Evolutionary conservation across 2,888 invertebrate genomes (phyloP).

Genomic region (Thecophora atra): DNA sequence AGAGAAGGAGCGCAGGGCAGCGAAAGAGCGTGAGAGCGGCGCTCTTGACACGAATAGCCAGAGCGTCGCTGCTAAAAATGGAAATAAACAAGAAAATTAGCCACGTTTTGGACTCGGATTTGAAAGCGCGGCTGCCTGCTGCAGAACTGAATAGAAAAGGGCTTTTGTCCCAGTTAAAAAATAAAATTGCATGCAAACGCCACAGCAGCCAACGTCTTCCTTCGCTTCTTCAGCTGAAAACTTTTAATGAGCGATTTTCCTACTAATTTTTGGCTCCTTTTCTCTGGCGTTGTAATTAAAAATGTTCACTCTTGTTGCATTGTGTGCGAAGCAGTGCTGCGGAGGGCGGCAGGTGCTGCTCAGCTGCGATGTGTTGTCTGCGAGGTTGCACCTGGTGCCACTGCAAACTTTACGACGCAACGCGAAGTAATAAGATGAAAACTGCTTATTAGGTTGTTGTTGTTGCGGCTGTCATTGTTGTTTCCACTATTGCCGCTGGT

Average conservation of each 20-base stretch:
- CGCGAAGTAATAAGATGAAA: conserved; percentile 22
- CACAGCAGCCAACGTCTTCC: background rate
- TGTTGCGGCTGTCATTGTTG: background rate
- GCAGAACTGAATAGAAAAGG: background rate
- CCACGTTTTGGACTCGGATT: background rate
- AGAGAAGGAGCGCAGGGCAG: too few species aligned
- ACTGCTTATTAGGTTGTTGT: conserved; percentile 5
- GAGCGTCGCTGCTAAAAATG: too few species aligned
- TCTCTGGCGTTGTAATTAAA: conserved; percentile 23
- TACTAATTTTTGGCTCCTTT: conserved; percentile 30
- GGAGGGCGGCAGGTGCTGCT: background rate
- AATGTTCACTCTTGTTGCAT: background rate
- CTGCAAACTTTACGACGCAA: conserved; percentile 16
- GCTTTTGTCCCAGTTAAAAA: background rate
- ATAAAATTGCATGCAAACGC: background rate
- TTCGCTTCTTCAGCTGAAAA: conserved; percentile 34
- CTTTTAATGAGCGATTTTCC: conserved; percentile 40
- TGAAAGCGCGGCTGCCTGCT: background rate
- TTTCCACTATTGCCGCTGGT: background rate
- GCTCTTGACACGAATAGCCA: too few species aligned
- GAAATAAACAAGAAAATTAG: too few species aligned
- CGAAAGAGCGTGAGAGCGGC: too few species aligned
- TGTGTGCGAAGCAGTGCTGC: background rate
- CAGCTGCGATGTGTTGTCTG: background rate
- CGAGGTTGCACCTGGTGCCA: background rate